Evolutionary conservation across 2,888 invertebrate genomes (phyloP).

Genomic region (Hyposoter dolosus): DNA sequence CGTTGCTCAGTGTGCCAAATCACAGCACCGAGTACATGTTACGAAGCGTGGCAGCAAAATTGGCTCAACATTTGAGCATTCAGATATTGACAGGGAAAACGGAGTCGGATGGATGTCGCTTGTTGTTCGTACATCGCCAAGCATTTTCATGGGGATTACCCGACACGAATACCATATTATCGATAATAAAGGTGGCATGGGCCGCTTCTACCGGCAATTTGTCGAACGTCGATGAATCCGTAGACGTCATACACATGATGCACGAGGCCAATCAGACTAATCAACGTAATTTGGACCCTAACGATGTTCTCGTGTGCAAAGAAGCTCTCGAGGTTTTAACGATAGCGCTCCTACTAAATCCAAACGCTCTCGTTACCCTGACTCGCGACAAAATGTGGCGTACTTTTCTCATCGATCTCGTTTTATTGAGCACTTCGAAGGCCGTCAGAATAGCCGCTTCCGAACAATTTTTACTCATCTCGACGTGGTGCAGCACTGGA

Average conservation of each 20-base stretch:
- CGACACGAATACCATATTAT: conserved; percentile 90
- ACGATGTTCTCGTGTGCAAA: conserved; percentile 92
- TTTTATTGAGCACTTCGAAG: conserved; percentile 92
- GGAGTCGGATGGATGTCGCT: conserved; percentile 86
- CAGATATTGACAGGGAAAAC: conserved; percentile 87
- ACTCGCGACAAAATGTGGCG: conserved; percentile 95
- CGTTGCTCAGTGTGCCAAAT: conserved; percentile 93
- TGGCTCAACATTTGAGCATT: conserved; percentile 93
- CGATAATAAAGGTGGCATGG: conserved; percentile 92
- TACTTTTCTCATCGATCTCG: conserved; percentile 94
- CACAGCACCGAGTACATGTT: conserved; percentile 94
- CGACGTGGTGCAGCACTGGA: conserved; percentile 91
- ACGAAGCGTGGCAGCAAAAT: conserved; percentile 92
- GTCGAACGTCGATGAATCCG: conserved; percentile 87
- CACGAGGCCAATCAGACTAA: conserved; percentile 87
- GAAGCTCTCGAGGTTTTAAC: conserved; percentile 97
- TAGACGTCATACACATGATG: conserved; percentile 88
- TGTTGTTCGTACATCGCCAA: conserved; percentile 85
- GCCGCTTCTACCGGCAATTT: conserved; percentile 90
- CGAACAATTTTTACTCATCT: conserved; percentile 94
- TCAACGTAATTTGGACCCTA: conserved; percentile 87
- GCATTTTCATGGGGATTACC: conserved; percentile 90
- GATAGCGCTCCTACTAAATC: conserved; percentile 95
- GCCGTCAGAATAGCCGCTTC: conserved; percentile 91
- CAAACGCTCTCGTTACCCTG: conserved; percentile 93